A percentile compares a stretch with the other conserved stretches of the same genome.
Conservation (phyloP, 2,888 invertebrate genomes). For the Dorcus parallelipipedus region DNA sequence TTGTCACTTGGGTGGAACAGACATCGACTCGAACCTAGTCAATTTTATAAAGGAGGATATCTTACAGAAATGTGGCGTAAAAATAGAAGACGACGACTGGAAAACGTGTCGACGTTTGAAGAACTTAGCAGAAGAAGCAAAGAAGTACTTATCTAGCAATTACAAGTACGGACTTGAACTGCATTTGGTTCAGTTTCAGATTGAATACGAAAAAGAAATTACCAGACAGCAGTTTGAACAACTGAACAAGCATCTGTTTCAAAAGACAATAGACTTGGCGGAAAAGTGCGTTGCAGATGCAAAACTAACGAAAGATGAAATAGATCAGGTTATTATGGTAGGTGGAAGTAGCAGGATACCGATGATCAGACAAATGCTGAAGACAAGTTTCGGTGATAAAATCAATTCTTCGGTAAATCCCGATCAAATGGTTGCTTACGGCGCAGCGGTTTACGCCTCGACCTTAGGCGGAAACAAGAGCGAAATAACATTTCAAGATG, state of each 20-base stretch:
- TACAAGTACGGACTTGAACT: conserved; percentile 4
- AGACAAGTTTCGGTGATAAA: conserved; percentile 25
- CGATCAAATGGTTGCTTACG: conserved; percentile 33
- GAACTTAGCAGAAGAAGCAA: conserved; percentile 25
- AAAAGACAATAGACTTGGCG: conserved; percentile 24
- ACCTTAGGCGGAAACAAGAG: conserved; percentile 20
- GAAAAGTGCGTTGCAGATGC: conserved; percentile 23
- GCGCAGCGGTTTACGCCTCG: conserved; percentile 31
- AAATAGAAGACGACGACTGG: conserved; percentile 14
- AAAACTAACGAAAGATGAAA: conserved; percentile 21
- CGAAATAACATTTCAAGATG: background rate
- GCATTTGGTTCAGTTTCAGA: conserved; percentile 6
- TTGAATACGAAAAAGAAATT: conserved; percentile 6
- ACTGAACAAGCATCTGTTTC: conserved; percentile 20
- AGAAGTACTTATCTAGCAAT: conserved; percentile 7
- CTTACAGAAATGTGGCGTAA: conserved; percentile 18
- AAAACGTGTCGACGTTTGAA: conserved; percentile 14
- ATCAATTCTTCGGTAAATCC: conserved; percentile 28
- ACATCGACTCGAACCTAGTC: conserved; percentile 27
- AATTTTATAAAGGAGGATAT: conserved; percentile 19
- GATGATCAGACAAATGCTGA: conserved; percentile 26
- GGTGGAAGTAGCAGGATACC: conserved; percentile 35
- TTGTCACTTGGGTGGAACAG: conserved; percentile 32
- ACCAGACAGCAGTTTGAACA: conserved; percentile 29
- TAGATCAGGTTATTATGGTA: conserved; percentile 31